Evolutionary conservation across 2,888 invertebrate genomes (phyloP), one percentile per base, ranked within the genome.

Genomic region (Lasioglossum morio): DNA sequence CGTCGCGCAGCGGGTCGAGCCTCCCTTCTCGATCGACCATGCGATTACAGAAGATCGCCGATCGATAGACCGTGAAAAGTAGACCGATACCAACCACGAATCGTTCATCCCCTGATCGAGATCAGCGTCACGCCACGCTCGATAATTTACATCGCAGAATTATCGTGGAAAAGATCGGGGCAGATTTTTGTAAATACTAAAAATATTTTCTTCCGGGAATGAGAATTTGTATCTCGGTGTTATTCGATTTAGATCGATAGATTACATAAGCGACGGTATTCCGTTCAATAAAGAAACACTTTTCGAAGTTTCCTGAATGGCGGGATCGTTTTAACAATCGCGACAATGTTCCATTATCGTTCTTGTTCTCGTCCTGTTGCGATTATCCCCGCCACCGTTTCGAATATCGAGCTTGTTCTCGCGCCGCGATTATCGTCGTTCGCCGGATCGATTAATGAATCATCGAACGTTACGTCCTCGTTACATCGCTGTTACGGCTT

Each of bases 1-100:
- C 91, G 85, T 40, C 12, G 72, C 77, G 30, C 89, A 83, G 46
- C 14, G 74, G 77, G 43, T 84, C 83, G 84, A 74, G 4, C 78
- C 84, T 86, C 82, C 85, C 77, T 86, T 82, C 85, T 77, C 88
- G 85, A 69, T 66, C 79, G 43, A 48, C 74, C 74, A 79, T 66
- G 75, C 81, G 82, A 82, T 86, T 81, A 75, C 85, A 88, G 90
- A 89, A 89, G 88, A 87, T 88, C 77, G 60, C 79, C 81, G 86
- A 83, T 80, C 88, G 87, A 79, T 40, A 37, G 74, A 87, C 80
- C 86, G 85, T 89, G 85, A 89, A 91, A 89, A 90, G 82, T 89
- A 57, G 87, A 79, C 72, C 86, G 70, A 66, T 34, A 66, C 66
- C 30, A 66, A 78, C 66, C 74, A 57, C 76, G 77, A 82, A 86